Conservation (phyloP, 2,888 invertebrate genomes). For the Amphiduros pacificus region DNA sequence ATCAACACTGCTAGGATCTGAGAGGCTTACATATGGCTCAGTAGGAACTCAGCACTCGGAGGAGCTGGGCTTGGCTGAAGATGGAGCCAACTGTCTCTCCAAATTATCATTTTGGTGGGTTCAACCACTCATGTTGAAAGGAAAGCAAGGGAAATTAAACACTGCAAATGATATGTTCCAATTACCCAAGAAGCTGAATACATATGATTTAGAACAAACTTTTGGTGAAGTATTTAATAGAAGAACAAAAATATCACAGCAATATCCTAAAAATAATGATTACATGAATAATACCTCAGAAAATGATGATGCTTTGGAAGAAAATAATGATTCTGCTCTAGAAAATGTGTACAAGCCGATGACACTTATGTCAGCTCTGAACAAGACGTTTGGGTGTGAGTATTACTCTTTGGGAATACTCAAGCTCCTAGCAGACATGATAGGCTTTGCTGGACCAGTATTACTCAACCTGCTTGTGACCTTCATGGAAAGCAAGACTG, state of each 20-base stretch:
- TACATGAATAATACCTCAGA: too few relatives aligned
- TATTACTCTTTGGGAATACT: slow-evolving; percentile 53
- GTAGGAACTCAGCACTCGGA: background rate
- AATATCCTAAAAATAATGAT: too few relatives aligned
- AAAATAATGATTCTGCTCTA: background rate
- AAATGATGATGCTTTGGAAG: background rate
- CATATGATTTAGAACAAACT: slow-evolving; percentile 38
- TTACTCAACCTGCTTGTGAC: slow-evolving; percentile 79
- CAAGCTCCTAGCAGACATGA: slow-evolving; percentile 79
- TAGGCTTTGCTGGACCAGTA: slow-evolving; percentile 87
- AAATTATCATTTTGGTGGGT: slow-evolving; percentile 87
- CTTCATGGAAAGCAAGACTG: slow-evolving; percentile 74
- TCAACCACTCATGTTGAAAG: slow-evolving; percentile 71
- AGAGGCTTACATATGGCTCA: background rate
- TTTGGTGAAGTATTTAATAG: slow-evolving; percentile 30
- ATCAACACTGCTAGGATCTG: background rate
- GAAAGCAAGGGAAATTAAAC: slow-evolving; percentile 64
- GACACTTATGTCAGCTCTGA: slow-evolving; percentile 40
- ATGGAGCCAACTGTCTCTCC: slow-evolving; percentile 72
- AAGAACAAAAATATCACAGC: background rate
- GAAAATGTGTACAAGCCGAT: background rate
- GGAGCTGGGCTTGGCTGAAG: slow-evolving; percentile 66
- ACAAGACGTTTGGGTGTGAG: slow-evolving; percentile 51
- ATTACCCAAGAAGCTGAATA: slow-evolving; percentile 46
- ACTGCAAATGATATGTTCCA: slow-evolving; percentile 55